Base-by-base conservation (phyloP, 2,888 invertebrate genomes). In the Colletes collaris region DNA sequence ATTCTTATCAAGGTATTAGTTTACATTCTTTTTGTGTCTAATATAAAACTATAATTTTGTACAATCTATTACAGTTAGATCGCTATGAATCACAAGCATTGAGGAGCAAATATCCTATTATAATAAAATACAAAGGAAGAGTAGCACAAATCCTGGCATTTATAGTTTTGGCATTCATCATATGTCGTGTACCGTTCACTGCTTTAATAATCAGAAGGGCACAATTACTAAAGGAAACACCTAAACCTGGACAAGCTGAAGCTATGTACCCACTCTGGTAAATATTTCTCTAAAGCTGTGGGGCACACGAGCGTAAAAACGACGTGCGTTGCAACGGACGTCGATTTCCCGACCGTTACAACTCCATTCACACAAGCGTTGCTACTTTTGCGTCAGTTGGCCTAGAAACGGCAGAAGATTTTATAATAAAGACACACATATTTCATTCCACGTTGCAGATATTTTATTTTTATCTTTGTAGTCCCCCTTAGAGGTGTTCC, bases 171-270 rank as follows among this genome's bases (percentile, higher is more conserved):
- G 94, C 95, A 0, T 96, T 97, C 77, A 94, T 95, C 16, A 86
- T 95, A 1, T 96, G 97, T 86, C 95, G 97, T 79, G 91, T 96
- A 4, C 97, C 97, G 0, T 97, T 97, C 84, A 97, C 97, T 2
- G 94, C 95, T 0, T 91, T 97, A 53, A 94, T 96, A 6, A 96
- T 97, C 85, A 94, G 95, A 92, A 94, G 96, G 65, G 95, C 95
- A 82, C 93, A 93, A 70, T 84, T 94, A 75, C 87, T 95, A 66
- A 92, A 92, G 69, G 85, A 86, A 2, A 90, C 92, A 1, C 90
- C 93, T 7, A 87, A 92, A 65, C 53, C 79, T 0, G 87, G 87
- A 37, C 84, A 84, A 71, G 87, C 86, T 4, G 79, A 84, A 46
- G 59, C 84, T n/a, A 83, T 88, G 62, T 88, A 87, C 60, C 77